Evolutionary conservation across 30 jellyfish, hydroid and myxozoan genomes (phyloP).

Genomic region (Pseudorhiza aurosa): DNA sequence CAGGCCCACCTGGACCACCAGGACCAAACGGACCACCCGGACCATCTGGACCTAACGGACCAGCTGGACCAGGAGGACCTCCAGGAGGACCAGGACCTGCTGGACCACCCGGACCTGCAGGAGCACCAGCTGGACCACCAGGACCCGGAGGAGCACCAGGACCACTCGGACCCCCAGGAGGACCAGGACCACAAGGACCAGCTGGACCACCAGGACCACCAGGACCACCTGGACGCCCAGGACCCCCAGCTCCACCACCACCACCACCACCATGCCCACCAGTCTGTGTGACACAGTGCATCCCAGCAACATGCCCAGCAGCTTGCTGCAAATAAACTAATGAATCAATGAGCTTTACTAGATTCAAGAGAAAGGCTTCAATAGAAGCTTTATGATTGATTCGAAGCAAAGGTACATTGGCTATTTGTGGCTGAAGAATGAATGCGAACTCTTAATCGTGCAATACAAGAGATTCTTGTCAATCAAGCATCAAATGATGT

Average conservation of each 20-base stretch:
- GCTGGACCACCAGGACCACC: conserved; percentile 99
- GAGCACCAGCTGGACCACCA: conserved; percentile 97
- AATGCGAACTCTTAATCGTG: neutral
- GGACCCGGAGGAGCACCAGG: conserved; percentile 98
- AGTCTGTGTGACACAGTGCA: conserved; percentile 86
- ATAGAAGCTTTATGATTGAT: neutral
- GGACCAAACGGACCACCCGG: conserved; percentile 99
- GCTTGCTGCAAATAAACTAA: conserved; percentile 83
- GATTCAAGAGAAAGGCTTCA: neutral
- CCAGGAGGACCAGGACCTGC: conserved; percentile 99
- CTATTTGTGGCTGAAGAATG: neutral
- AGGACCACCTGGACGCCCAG: conserved; percentile 99
- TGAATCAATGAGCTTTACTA: neutral
- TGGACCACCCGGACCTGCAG: conserved; percentile 99
- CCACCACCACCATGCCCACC: conserved; percentile 99
- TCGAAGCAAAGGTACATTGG: neutral
- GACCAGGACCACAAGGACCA: conserved; percentile 99
- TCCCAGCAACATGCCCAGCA: conserved; percentile 96
- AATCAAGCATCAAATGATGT: neutral
- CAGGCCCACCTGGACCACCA: conserved; percentile 99
- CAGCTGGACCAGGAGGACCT: conserved; percentile 99
- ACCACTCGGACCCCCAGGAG: conserved; percentile 99
- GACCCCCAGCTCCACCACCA: conserved; percentile 99
- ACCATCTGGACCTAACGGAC: conserved; percentile 99
- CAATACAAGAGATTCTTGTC: conserved; percentile 1